Percentiles rank a stretch among this genome's conserved stretches.
Evolutionary conservation across 2,888 invertebrate genomes (phyloP).

Genomic region (Xestia ashworthii): DNA sequence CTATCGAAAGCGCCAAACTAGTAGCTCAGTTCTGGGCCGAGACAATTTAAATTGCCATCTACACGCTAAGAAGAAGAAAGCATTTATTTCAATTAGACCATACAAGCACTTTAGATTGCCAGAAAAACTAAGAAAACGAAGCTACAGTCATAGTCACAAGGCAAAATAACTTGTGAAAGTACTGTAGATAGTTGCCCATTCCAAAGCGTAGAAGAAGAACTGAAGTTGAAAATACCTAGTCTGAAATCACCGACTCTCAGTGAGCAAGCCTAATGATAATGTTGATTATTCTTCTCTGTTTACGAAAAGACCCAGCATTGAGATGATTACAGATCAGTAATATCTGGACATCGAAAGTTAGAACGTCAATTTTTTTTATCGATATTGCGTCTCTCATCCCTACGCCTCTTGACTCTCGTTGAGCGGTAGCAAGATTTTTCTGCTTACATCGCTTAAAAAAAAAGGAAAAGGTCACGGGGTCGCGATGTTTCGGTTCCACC

Average conservation of each 20-base stretch:
- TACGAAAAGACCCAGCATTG: background rate
- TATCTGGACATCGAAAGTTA: too few species aligned
- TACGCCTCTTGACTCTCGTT: constrained; percentile 72
- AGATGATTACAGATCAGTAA: background rate
- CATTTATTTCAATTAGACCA: too few species aligned
- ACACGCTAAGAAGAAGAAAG: too few species aligned
- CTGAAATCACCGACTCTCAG: background rate
- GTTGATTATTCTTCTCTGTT: background rate
- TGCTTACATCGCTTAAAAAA: constrained; percentile 81
- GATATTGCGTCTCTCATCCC: constrained; percentile 60
- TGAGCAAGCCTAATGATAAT: background rate
- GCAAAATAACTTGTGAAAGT: too few species aligned
- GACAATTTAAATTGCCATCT: too few species aligned
- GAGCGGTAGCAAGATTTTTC: constrained; percentile 79
- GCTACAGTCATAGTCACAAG: too few species aligned
- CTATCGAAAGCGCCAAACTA: too few species aligned
- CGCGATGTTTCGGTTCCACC: constrained; percentile 74
- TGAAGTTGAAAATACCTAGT: background rate
- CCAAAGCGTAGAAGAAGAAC: background rate
- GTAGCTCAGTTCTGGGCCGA: too few species aligned
- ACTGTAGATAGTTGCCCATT: too few species aligned
- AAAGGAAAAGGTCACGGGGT: constrained; percentile 83
- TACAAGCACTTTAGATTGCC: too few species aligned
- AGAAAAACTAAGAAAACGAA: too few species aligned
- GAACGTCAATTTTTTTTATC: constrained; percentile 41